These are phyloP conservation scores for Actenoides lindsayi DNA, from an alignment of 2,113 vertebrate species.

Conservation along the genomic window DNA sequence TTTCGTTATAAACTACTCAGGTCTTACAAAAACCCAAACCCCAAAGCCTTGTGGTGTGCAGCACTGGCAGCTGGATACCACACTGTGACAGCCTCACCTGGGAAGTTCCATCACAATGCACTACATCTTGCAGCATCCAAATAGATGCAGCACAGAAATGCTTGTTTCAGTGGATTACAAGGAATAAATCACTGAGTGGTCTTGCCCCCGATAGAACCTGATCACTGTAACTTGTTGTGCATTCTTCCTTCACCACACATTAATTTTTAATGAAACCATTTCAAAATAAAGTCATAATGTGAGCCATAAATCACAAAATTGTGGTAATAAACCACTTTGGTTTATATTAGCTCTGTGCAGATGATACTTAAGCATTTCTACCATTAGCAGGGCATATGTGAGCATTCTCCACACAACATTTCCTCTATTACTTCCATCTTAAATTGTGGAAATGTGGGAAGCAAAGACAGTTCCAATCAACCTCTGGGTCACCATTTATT, in stretches of 20 bases:
- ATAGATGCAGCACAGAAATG: neutral
- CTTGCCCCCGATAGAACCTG: conserved; percentile 31
- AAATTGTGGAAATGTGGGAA: conserved; percentile 64
- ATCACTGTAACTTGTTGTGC: conserved; percentile 57
- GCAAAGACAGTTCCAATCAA: conserved; percentile 52
- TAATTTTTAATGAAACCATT: conserved; percentile 83
- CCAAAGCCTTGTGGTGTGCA: neutral
- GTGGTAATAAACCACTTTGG: conserved; percentile 74
- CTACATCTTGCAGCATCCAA: neutral
- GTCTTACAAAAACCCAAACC: conserved; percentile 61
- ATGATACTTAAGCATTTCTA: conserved; percentile 58
- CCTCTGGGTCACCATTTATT: conserved; percentile 51
- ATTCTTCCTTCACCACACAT: conserved; percentile 71
- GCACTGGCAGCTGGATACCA: neutral
- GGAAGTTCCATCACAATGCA: neutral
- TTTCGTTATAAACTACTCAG: conserved; percentile 67
- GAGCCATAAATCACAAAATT: conserved; percentile 78
- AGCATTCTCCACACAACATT: conserved; percentile 21
- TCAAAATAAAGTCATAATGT: conserved; percentile 80
- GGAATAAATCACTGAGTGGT: conserved; percentile 40
- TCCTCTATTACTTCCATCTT: conserved; percentile 55
- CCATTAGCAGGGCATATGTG: conserved; percentile 74
- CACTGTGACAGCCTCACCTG: conserved; percentile 34
- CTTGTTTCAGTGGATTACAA: neutral
- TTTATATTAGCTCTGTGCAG: conserved; percentile 61